Evolutionary conservation across 2,888 invertebrate genomes (phyloP), one percentile per base, ranked within the genome.

Genomic region (Portevinia maculata): DNA sequence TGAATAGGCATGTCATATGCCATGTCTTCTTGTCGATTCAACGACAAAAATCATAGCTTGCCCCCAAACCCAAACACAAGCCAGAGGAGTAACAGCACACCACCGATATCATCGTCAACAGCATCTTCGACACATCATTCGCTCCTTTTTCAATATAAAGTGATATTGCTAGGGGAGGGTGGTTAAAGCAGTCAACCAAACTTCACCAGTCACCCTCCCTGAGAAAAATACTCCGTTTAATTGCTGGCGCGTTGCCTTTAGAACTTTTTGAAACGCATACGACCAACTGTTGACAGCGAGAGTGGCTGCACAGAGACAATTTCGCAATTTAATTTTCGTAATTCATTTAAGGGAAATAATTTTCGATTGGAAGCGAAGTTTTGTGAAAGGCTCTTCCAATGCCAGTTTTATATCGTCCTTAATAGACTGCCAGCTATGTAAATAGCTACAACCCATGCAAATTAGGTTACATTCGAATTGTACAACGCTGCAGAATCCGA

Each of bases 271-370:
- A 64, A 75, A 81, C 76, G 37, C 57, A 64, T 60, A 70, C 70
- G 59, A 53, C 57, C 70, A 50, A 75, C 62, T 67, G 59, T 50
- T 57, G 55, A 34, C 48, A 7, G 28, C 5, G 41, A 41, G 21
- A 48, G 13, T 9, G 52, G 8, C n/a, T 17, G 48, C 24, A 60
- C 46, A 52, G 32, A 30, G 30, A 65, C 44, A 17, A 76, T 74
- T 83, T 75, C 62, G 32, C 65, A 86, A 86, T 86, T 86, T 78
- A 86, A 86, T 86, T 85, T 85, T 62, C 78, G 53, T 86, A 86
- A 86, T 86, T 86, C 84, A 83, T 79, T 86, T 86, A 86, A 53
- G 65, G 74, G 46, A 60, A 79, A 79, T 84, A 79, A 79, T 84
- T 84, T 74, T 78, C 84, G 69, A 85, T 79, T 84, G 64, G 50